phyloP scores from a whole-genome alignment of 2,113 vertebrate species.

The Donacobius atricapilla region DNA sequence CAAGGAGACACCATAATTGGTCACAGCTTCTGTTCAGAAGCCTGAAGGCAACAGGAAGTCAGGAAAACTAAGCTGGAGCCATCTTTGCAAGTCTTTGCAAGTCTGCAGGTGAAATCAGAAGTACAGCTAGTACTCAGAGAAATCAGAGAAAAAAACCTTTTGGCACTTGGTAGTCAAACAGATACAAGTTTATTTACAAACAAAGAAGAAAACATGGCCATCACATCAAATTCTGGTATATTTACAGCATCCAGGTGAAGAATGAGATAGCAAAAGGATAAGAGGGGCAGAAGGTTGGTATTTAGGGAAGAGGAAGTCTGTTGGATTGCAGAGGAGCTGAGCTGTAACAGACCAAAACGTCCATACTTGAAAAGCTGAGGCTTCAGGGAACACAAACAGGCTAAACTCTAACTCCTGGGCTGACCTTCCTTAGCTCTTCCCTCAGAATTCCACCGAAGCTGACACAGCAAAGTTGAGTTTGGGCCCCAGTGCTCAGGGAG shows the following conservation, averaged over 20 bases:
- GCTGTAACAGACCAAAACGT: background rate
- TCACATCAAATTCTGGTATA: background rate
- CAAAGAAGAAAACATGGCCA: background rate
- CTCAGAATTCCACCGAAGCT: background rate
- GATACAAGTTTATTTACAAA: constrained; percentile 60
- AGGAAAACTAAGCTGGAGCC: background rate
- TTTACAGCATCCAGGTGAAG: constrained; percentile 26
- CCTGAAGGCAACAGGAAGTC: background rate
- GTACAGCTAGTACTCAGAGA: background rate
- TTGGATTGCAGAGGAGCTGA: background rate
- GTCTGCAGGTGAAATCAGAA: background rate
- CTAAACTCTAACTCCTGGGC: background rate
- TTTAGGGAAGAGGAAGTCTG: background rate
- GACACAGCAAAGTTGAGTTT: background rate
- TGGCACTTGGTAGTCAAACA: background rate
- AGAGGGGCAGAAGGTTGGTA: background rate
- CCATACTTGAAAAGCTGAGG: background rate
- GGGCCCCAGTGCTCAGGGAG: background rate
- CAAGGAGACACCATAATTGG: background rate
- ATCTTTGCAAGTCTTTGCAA: background rate
- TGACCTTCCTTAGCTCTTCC: background rate
- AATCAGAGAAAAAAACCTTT: background rate
- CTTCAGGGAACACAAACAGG: background rate
- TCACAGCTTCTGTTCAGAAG: background rate
- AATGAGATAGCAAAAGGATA: background rate